Evolutionary conservation across 2,888 invertebrate species (phyloP).

Genomic region (Latrodectus elegans): DNA sequence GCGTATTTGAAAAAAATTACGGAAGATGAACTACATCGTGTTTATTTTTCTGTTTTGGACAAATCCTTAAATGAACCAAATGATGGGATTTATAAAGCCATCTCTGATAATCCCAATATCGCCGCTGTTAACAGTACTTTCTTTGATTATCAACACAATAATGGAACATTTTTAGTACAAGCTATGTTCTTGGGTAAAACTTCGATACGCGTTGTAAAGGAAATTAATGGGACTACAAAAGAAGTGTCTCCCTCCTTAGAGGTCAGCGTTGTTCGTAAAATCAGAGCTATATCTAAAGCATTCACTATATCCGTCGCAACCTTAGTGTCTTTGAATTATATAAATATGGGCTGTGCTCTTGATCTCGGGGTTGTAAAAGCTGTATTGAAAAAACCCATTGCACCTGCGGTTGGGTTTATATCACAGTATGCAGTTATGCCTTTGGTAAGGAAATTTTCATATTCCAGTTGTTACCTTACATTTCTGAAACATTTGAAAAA

Average conservation of each 20-base stretch:
- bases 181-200: constrained; percentile 70
- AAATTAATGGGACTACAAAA: constrained; percentile 38
- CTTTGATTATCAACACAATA: constrained; percentile 31
- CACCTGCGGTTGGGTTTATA: constrained; percentile 85
- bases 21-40: constrained; percentile 40
- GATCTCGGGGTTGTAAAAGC: constrained; percentile 83
- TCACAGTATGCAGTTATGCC: constrained; percentile 91
- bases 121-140: constrained; percentile 44
- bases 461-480: background rate
- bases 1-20: constrained; percentile 29
- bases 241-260: constrained; percentile 39
- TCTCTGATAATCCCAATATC: constrained; percentile 49
- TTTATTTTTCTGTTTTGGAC: constrained; percentile 39
- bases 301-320: constrained; percentile 79
- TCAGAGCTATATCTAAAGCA: constrained; percentile 59
- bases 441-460: constrained; percentile 78
- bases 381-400: constrained; percentile 83
- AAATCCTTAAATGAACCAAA: constrained; percentile 20
- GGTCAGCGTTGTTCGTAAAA: constrained; percentile 66
- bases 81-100: constrained; percentile 37
- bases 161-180: constrained; percentile 66
- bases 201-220: constrained; percentile 51
- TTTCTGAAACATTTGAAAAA: too few species aligned
- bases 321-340: constrained; percentile 86
- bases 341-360: constrained; percentile 93